Evolutionary conservation across 2,113 vertebrate genomes (phyloP).

Genomic region (Gobiocypris rarus): DNA sequence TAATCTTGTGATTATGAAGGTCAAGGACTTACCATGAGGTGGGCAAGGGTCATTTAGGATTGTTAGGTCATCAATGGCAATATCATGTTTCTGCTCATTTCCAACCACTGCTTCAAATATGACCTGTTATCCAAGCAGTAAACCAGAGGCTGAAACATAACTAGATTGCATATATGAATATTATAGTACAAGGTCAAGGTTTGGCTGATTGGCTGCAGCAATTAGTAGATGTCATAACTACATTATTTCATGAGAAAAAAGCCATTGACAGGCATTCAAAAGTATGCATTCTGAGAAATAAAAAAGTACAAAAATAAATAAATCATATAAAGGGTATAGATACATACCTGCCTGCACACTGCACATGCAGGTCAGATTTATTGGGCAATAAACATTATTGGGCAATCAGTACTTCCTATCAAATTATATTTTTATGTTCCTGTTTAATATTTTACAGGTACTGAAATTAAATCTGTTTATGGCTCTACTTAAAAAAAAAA

Average conservation of each 20-base stretch:
- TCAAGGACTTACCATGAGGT: slow-evolving; percentile 64
- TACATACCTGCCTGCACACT: not conserved
- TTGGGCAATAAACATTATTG: not conserved
- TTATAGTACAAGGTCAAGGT: not conserved
- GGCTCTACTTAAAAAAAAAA: not conserved
- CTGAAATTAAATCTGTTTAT: not conserved
- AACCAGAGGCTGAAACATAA: not conserved
- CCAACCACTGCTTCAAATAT: slow-evolving; percentile 74
- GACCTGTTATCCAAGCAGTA: slow-evolving; percentile 64
- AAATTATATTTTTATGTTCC: not conserved
- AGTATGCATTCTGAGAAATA: not conserved
- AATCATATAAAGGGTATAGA: no score
- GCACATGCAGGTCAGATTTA: not conserved
- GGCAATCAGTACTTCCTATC: not conserved
- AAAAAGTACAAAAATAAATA: no score
- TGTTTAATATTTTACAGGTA: not conserved
- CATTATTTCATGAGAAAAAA: not conserved
- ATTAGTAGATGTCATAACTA: not conserved
- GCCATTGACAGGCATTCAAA: not conserved
- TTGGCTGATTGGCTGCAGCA: not conserved
- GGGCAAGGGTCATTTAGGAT: slow-evolving; percentile 73
- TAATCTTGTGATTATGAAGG: not conserved
- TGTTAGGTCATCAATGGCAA: slow-evolving; percentile 75
- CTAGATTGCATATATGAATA: not conserved
- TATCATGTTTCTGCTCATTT: slow-evolving; percentile 59